Percentiles rank a stretch among this genome's conserved stretches.
These are phyloP conservation scores for pig (Sus scrofa) DNA, from an alignment of 2,113 vertebrate genomes.

Conservation along the genomic window T2T-Sscrofa CM000827.6:89901501-89902000, in stretches of 20 bases:
- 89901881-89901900: neutral
- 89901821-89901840: neutral
- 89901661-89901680: neutral
- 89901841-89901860: neutral
- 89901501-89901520: slow-evolving; percentile 36
- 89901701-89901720: neutral
- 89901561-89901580: slow-evolving; percentile 48
- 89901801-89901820: neutral
- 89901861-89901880: neutral
- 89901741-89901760: neutral
- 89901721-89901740: slow-evolving; percentile 31
- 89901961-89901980: neutral
- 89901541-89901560: slow-evolving; percentile 48
- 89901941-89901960: slow-evolving; percentile 11
- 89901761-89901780: slow-evolving; percentile 3
- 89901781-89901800: neutral
- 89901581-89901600: slow-evolving; percentile 56
- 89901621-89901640: neutral
- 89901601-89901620: slow-evolving; percentile 52
- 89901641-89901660: slow-evolving; percentile 54
- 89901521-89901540: slow-evolving; percentile 41
- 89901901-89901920: slow-evolving; percentile 27
- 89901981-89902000: slow-evolving; percentile 44
- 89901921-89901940: neutral
- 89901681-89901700: neutral